Evolutionary conservation across 2,888 invertebrate species (phyloP).

Genomic region (Acheta domesticus): DNA sequence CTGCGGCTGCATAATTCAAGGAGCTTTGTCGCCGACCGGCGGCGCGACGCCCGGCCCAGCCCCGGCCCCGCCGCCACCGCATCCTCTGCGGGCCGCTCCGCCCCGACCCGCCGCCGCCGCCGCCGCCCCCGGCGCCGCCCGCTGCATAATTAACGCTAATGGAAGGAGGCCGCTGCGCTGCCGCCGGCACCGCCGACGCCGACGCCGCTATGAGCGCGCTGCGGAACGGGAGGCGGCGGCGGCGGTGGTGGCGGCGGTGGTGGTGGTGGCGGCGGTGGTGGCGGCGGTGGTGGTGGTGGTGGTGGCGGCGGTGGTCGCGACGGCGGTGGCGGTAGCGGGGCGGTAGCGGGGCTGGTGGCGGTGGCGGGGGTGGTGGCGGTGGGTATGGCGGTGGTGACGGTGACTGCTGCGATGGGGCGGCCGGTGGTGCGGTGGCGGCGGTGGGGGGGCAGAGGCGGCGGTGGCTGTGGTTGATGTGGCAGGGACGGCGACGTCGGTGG

Average conservation of each 20-base stretch:
- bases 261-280: neutral
- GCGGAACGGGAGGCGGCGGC: neutral
- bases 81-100: neutral
- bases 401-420: too few species aligned
- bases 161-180: conserved; percentile 2
- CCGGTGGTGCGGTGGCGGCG: too few species aligned
- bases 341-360: too few species aligned
- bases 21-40: conserved; percentile 7
- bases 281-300: neutral
- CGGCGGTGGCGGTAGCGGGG: too few species aligned
- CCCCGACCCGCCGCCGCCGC: neutral
- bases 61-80: neutral
- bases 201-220: conserved; percentile 1
- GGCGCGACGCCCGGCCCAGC: neutral
- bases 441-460: too few species aligned
- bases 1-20: conserved; percentile 18
- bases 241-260: neutral
- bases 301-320: too few species aligned
- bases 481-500: too few species aligned
- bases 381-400: too few species aligned
- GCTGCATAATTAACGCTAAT: conserved; percentile 18
- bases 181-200: neutral
- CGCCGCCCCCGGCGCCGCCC: neutral
- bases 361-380: too few species aligned
- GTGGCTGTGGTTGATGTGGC: too few species aligned